Evolutionary conservation across 2,797 vertebrate genomes (phyloP), one percentile per base, ranked within the genome.

Genomic region (Lerista edwardsae): DNA sequence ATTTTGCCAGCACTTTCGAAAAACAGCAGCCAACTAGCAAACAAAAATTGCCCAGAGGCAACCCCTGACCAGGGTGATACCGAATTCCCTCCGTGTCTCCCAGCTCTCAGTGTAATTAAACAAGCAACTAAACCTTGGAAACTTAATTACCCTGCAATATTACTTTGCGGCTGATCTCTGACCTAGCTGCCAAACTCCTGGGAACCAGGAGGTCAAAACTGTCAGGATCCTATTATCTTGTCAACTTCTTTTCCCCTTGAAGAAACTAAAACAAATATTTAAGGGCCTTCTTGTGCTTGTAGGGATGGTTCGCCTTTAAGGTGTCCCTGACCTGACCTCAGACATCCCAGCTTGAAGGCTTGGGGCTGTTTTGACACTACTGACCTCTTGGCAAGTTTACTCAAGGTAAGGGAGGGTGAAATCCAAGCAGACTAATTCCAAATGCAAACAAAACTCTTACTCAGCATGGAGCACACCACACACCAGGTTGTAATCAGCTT

Each of bases 401-500:
- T 39, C 7, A 10, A 55, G 12, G n/a, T 3, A 67, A 74, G 0
- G 0, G 73, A 36, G 90, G 76, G 31, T 65, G 82, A 86, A 71
- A 85, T 55, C 84, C 73, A 69, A 67, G 41, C 67, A 4, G 82
- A 69, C 57, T 76, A 85, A 90, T 88, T 87, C 85, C 83, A 84
- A 84, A 85, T 78, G 85, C 65, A 90, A 93, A 88, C 87, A 86
- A 12, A 68, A 83, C 79, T 79, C 86, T 85, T 76, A 75, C 81
- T 65, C 84, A 78, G 91, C 90, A 74, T 62, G 86, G 84, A 76
- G 87, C 61, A 79, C 88, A 84, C 83, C 59, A 86, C 84, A 84
- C 81, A 87, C 81, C 86, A 88, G 88, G 86, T 89, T 12, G 62
- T n/a, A 6, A 87, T 90, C 27, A 2, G 84, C 74, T 92, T 90